Evolutionary conservation across 2,888 invertebrate genomes (phyloP).

Genomic region (Thalpophila matura): DNA sequence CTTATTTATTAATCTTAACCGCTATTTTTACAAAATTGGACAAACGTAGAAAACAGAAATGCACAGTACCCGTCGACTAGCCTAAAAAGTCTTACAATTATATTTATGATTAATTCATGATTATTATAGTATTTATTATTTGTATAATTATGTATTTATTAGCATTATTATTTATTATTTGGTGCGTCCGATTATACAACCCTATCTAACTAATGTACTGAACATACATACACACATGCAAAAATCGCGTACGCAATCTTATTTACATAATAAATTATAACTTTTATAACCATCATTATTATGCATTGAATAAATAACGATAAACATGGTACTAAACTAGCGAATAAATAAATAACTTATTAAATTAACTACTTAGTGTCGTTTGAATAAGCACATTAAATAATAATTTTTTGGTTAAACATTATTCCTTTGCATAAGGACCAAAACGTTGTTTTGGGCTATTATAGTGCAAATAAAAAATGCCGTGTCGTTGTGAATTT

Average conservation of each 20-base stretch:
- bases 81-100: slow-evolving; percentile 75
- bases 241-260: slow-evolving; percentile 60
- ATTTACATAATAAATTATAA: slow-evolving; percentile 69
- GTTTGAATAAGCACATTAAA: slow-evolving; percentile 58
- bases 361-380: slow-evolving; percentile 54
- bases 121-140: slow-evolving; percentile 62
- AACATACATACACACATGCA: slow-evolving; percentile 58
- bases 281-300: slow-evolving; percentile 52
- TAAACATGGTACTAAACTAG: slow-evolving; percentile 45
- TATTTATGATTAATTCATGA: slow-evolving; percentile 55
- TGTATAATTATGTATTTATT: slow-evolving; percentile 60
- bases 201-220: slow-evolving; percentile 66
- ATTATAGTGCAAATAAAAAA: slow-evolving; percentile 58
- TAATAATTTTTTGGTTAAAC: slow-evolving; percentile 49
- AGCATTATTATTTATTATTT: slow-evolving; percentile 74
- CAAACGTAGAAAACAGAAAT: slow-evolving; percentile 82
- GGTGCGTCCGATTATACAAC: slow-evolving; percentile 74
- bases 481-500: slow-evolving; percentile 80
- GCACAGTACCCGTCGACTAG: slow-evolving; percentile 90
- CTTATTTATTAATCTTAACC: slow-evolving; percentile 68
- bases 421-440: slow-evolving; percentile 66
- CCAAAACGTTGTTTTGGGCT: slow-evolving; percentile 68
- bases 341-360: slow-evolving; percentile 48
- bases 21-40: slow-evolving; percentile 88
- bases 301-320: slow-evolving; percentile 49